Base-by-base conservation (phyloP, 2,797 vertebrate species). In the Pseudomugil gertrudae region DNA sequence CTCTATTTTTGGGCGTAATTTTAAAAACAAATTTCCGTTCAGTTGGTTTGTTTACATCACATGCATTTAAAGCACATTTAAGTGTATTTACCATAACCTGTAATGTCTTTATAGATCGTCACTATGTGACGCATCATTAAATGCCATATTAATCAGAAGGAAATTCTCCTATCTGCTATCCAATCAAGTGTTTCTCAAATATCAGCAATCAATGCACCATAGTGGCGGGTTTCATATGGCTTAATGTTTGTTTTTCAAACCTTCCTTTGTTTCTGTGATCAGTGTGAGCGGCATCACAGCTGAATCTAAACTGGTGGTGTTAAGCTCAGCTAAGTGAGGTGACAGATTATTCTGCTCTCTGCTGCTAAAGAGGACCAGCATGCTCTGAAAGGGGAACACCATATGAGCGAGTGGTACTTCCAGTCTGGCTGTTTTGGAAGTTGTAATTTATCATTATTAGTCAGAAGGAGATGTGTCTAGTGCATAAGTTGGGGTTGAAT, bases 291-390 rank as follows among this genome's bases (percentile, higher is more conserved):
- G 57, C 64, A 70, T 75, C 75, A 77, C 74, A 84, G 78, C 80
- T 78, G 83, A 81, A 64, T 87, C 85, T 90, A 89, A 89, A 89
- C 89, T 23, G 54, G 87, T 87, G 75, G 69, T 52, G 81, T 74
- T 91, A 87, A 91, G 70, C 66, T 88, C 80, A 88, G 77, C 63
- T 68, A 9, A 77, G 81, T 45, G 66, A 90, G 76, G 75, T 74
- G 84, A 84, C 71, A 76, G 72, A 87, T 90, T 86, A 84, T 64
- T 58, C 27, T 57, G 60, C 26, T 84, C 71, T 60, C 80, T 70
- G 73, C 71, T 76, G 81, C 72, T 59, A 57, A 78, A 59, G 32
- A 65, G 40, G 57, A 56, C 74, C 73, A 69, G 75, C 63, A 84
- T 67, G 33, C 81, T 70, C 62, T 70, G 59, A 66, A 50, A 29